These are phyloP conservation scores for Battus philenor DNA, from an alignment of 1,140 invertebrate genomes.

Conservation along the genomic window DNA sequence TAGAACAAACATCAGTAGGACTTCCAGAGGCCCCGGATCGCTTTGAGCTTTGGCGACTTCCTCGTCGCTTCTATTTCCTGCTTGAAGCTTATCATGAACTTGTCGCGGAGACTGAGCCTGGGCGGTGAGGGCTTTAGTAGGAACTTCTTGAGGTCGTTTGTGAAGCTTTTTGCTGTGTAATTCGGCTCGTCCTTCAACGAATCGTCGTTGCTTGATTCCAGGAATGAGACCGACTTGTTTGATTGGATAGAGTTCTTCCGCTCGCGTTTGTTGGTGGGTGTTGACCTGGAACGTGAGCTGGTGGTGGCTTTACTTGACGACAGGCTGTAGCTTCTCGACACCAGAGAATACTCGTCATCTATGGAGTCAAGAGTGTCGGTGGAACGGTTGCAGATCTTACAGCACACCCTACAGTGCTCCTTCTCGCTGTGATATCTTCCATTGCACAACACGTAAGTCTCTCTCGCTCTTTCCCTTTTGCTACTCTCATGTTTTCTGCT, in stretches of 20 bases:
- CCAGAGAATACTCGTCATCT: conserved; percentile 58
- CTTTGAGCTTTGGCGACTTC: conserved; percentile 65
- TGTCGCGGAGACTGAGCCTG: conserved; percentile 64
- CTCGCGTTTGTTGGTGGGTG: conserved; percentile 30
- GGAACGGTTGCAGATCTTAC: conserved; percentile 52
- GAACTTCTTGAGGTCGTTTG: conserved; percentile 72
- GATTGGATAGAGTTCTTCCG: conserved; percentile 68
- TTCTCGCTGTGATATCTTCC: conserved; percentile 52
- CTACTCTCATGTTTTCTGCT: conserved; percentile 23
- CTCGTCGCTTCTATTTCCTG: conserved; percentile 60
- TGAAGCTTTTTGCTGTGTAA: conserved; percentile 72
- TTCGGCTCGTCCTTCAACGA: conserved; percentile 60
- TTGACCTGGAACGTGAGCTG: conserved; percentile 37
- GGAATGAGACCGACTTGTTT: conserved; percentile 69
- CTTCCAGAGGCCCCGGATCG: conserved; percentile 73
- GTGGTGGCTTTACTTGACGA: conserved; percentile 27
- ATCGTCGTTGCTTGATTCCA: conserved; percentile 61
- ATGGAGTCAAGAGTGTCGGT: conserved; percentile 56
- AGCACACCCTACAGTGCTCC: conserved; percentile 61
- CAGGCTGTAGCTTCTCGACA: conserved; percentile 51
- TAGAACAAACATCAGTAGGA: conserved; percentile 50
- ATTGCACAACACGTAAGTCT: conserved; percentile 52
- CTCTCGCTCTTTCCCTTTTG: conserved; percentile 21
- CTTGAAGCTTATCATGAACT: conserved; percentile 69
- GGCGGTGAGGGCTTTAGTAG: conserved; percentile 63